A percentile compares a stretch with the other conserved stretches of the same genome.
phyloP scores from a whole-genome alignment of 2,888 invertebrate genomes.

The Blera fallax region DNA sequence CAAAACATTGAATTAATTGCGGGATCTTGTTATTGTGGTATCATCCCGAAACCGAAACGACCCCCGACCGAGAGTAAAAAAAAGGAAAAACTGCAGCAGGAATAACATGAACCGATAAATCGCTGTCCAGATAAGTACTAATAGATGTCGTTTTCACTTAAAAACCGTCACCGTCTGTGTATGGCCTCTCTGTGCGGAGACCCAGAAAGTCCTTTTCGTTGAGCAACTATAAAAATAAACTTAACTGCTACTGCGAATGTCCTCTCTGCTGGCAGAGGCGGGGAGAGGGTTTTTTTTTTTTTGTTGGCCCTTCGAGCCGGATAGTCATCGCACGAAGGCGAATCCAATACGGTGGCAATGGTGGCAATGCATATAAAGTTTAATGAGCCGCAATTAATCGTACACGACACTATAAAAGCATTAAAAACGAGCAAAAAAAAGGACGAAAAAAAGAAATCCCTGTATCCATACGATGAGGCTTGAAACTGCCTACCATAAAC shows the following conservation, averaged over 20 bases:
- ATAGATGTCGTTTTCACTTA: constrained; percentile 72
- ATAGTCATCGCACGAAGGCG: constrained; percentile 19
- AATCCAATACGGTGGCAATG: constrained; percentile 24
- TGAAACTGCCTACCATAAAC: constrained; percentile 37
- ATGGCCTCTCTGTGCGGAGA: neutral
- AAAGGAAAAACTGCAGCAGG: constrained; percentile 9
- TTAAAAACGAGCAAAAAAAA: constrained; percentile 46
- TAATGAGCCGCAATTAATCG: constrained; percentile 82
- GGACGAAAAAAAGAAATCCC: neutral
- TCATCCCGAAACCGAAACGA: constrained; percentile 50
- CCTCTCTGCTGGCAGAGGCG: neutral
- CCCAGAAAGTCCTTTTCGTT: constrained; percentile 33
- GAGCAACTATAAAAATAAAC: constrained; percentile 64
- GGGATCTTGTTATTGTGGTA: constrained; percentile 64
- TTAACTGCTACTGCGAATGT: constrained; percentile 56
- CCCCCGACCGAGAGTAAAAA: neutral
- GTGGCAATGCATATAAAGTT: constrained; percentile 78
- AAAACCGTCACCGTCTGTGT: constrained; percentile 27
- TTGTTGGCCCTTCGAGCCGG: constrained; percentile 31
- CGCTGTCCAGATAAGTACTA: constrained; percentile 69
- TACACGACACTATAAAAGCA: constrained; percentile 79
- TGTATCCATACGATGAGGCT: constrained; percentile 6
- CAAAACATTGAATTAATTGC: constrained; percentile 62
- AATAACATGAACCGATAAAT: constrained; percentile 67
- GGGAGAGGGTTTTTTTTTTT: neutral